Base-by-base conservation (phyloP, 1,140 invertebrate genomes). In the Ruditapes philippinarum region DNA sequence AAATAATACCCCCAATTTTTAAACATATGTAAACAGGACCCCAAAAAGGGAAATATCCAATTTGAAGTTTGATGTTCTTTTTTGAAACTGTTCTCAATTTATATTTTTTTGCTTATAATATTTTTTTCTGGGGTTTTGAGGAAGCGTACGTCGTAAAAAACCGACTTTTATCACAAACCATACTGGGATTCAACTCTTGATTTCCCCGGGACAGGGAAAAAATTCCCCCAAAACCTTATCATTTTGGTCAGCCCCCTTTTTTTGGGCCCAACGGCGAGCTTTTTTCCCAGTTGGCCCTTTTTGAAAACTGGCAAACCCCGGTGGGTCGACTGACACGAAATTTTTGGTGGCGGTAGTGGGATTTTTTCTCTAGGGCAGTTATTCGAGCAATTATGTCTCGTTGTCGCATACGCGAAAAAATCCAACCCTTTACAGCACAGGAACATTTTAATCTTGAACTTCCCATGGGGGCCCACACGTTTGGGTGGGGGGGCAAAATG, bases 101-200 rank as follows among this genome's bases (percentile, higher is more conserved):
- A 45, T 22, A 25, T 31, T 38, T 49, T 0, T 14, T 51, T 31
- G 5, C 25, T 25, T 49, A 28, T 19, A 49, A 45, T 25, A 25
- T 78, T 14, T 57, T 57, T 49, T 49, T 11, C 14, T 54, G 92
- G 92, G 73, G 91, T n/a, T n/a, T 88, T 60, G 92, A 93, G 49
- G 89, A 90, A 9, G 93, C 93, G 42, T 93, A n/a, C 83, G 89
- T 3, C 78, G 89, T 31, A n/a, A 88, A 83, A 22, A 88, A 89
- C 36, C 89, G 87, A 4, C 42, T 57, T 12, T 62, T 95, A 11
- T 93, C 94, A 19, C 80, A n/a, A 96, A 22, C 95, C 95, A 12
- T 96, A 95, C 91, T 96, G 95, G 95, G 95, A 96, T 82, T 91
- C 91, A 22, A 93, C 94, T 0, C 60, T 96, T 42, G 95, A 96